Evolutionary conservation across 2,888 invertebrate genomes (phyloP).

Genomic region (Lasioglossum oenotherae): DNA sequence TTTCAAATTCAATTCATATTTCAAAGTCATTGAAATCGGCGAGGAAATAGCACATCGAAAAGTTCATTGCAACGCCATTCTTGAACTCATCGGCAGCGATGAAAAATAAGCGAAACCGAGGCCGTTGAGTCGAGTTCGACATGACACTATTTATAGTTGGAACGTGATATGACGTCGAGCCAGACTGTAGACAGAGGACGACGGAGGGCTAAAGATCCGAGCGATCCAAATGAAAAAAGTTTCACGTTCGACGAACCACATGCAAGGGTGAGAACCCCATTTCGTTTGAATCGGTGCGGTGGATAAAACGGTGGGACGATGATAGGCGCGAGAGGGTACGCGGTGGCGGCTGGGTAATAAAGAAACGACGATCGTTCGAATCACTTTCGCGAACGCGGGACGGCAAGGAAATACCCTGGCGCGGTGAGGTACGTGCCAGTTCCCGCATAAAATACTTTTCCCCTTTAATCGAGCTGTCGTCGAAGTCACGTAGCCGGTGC

Average conservation of each 20-base stretch:
- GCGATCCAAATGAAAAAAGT: slow-evolving; percentile 13
- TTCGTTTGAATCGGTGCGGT: background rate
- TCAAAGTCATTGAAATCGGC: no score
- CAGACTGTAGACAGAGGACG: no score
- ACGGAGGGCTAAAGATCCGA: background rate
- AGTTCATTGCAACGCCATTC: no score
- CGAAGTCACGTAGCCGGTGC: slow-evolving; percentile 66
- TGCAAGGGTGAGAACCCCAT: background rate
- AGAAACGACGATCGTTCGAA: slow-evolving; percentile 48
- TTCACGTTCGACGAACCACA: background rate
- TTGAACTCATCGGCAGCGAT: no score
- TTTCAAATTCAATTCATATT: no score
- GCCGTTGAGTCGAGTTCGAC: no score
- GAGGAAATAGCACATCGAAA: no score
- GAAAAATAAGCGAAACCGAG: no score
- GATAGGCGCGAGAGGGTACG: background rate
- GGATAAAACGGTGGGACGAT: background rate
- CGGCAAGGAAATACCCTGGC: slow-evolving; percentile 42
- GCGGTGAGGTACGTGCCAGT: slow-evolving; percentile 51
- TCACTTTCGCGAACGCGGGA: slow-evolving; percentile 46
- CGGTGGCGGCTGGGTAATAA: background rate
- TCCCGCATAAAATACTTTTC: slow-evolving; percentile 62
- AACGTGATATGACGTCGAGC: no score
- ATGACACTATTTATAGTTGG: no score
- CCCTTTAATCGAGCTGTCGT: slow-evolving; percentile 68